These are phyloP conservation scores for Nothobranchius furzeri DNA, from an alignment of 2,113 vertebrate species.

Conservation along the genomic window DNA sequence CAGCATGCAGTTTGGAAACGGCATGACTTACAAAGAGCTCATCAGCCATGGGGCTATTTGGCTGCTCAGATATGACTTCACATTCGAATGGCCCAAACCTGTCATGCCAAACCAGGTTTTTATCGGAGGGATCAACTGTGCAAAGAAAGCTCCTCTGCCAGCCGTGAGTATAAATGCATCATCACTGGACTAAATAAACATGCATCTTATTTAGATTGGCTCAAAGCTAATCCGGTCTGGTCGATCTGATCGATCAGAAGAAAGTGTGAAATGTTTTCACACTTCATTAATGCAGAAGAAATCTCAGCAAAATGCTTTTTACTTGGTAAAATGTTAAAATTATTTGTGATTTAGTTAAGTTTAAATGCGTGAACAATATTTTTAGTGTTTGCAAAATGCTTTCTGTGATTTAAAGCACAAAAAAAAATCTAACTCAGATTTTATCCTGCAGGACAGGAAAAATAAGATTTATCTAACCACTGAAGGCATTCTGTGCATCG, in stretches of 20 bases:
- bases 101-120: slow-evolving; percentile 87
- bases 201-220: slow-evolving; percentile 25
- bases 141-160: slow-evolving; percentile 67
- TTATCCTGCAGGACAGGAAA: too few species aligned
- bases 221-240: background rate
- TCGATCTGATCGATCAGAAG: too few species aligned
- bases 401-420: too few species aligned
- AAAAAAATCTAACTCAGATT: too few species aligned
- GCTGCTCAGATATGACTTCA: slow-evolving; percentile 85
- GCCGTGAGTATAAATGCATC: slow-evolving; percentile 69
- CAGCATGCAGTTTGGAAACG: slow-evolving; percentile 70
- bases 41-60: slow-evolving; percentile 79
- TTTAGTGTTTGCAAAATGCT: too few species aligned
- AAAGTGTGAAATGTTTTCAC: too few species aligned
- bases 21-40: slow-evolving; percentile 72
- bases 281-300: too few species aligned
- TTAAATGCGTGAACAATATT: too few species aligned
- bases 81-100: slow-evolving; percentile 84
- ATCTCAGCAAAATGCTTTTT: too few species aligned
- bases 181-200: background rate
- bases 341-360: too few species aligned
- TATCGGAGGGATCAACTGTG: slow-evolving; percentile 83
- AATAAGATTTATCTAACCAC: too few species aligned
- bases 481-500: background rate
- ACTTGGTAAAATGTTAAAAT: too few species aligned